Base-by-base conservation (phyloP, 2,888 invertebrate species). In the Hypomecis atomaria region DNA sequence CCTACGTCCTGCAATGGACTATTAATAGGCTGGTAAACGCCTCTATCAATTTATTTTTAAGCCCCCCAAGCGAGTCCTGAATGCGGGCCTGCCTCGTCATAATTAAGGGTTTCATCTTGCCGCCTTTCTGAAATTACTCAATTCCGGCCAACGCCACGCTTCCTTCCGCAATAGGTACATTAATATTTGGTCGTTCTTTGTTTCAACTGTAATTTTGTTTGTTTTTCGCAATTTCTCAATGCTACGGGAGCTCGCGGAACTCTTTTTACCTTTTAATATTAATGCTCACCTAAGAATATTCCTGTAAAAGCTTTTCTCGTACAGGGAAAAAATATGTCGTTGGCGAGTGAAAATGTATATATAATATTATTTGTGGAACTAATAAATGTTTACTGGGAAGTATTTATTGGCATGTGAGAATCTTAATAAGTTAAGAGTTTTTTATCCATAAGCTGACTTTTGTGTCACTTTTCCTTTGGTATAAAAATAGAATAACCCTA, bases 31-130 rank as follows among this genome's bases (percentile, higher is more conserved):
- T n/a, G n/a, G n/a, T n/a, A n/a, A n/a, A n/a, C n/a, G n/a, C n/a
- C n/a, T n/a, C n/a, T n/a, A n/a, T n/a, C n/a, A n/a, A n/a, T n/a
- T n/a, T n/a, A n/a, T n/a, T n/a, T n/a, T n/a, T n/a, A 38, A 49
- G 13, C 54, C 53, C 54, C 54, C 44, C 37, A 37, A 43, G 34
- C 7, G 7, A 23, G 8, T 11, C 45, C 62, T 50, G 57, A 45
- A 62, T 66, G 36, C 68, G 63, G 67, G 66, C 34, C 59, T 71
- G 55, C 71, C 75, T 72, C 73, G 74, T 75, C 73, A 79, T 80
- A 80, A 80, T 80, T 78, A 79, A 79, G 78, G 72, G 71, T 67
- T 66, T 74, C 78, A 72, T 78, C 76, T 72, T 68, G 67, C 58
- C 69, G 70, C 70, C 69, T 66, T 53, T 42, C 66, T 55, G 55